Conservation (phyloP, 2,113 vertebrate genomes). For the Xenopus laevis region DNA sequence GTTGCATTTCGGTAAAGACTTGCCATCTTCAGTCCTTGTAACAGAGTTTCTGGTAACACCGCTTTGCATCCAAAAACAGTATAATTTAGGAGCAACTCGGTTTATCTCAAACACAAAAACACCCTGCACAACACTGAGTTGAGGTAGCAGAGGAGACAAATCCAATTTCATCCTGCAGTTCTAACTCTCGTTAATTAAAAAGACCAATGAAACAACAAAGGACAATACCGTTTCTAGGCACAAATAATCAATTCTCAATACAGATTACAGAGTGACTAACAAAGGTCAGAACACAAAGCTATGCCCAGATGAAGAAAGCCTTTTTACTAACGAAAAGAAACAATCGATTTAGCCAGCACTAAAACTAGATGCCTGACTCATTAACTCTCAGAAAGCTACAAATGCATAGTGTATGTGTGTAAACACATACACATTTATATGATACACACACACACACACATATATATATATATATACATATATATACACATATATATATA, state of each 20-base stretch:
- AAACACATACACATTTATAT: no score
- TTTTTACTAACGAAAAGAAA: background rate
- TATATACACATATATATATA: no score
- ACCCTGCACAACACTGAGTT: background rate
- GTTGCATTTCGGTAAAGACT: constrained; percentile 48
- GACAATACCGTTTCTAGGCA: constrained; percentile 66
- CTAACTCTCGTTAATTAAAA: constrained; percentile 63
- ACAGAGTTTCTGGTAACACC: constrained; percentile 45
- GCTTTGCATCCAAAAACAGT: constrained; percentile 27
- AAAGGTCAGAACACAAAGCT: constrained; percentile 49
- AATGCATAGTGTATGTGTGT: no score
- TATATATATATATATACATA: no score
- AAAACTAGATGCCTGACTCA: no score
- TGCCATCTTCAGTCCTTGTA: constrained; percentile 11
- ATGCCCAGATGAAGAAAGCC: constrained; percentile 19
- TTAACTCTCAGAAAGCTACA: no score
- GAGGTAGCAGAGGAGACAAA: constrained; percentile 26
- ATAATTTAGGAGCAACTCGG: background rate
- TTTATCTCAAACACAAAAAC: background rate
- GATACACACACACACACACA: no score
- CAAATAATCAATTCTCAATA: constrained; percentile 78
- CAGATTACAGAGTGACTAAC: constrained; percentile 55
- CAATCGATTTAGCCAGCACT: background rate
- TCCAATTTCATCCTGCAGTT: constrained; percentile 45
- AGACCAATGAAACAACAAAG: constrained; percentile 64